Evolutionary conservation across 1,140 invertebrate genomes (phyloP).

Genomic region (Rhagoletis pomonella): DNA sequence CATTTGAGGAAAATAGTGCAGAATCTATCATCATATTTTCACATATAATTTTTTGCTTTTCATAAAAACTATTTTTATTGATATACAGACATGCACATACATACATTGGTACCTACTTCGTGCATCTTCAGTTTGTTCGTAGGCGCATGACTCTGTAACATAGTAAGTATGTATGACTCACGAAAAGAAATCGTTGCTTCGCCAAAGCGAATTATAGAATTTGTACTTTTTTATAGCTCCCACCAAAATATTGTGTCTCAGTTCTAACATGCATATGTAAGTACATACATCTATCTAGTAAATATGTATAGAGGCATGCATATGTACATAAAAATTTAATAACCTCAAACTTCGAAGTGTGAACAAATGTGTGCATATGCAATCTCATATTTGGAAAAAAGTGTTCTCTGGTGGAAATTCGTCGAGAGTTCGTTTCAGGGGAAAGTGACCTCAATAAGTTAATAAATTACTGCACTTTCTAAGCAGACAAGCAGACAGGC

Average conservation of each 20-base stretch:
- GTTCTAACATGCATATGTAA: background rate
- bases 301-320: no score
- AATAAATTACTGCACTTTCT: conserved; percentile 36
- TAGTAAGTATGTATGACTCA: no score
- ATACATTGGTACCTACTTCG: background rate
- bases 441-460: conserved; percentile 49
- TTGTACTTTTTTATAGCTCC: background rate
- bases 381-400: conserved; percentile 8
- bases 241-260: no score
- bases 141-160: no score
- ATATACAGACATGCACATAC: background rate
- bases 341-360: no score
- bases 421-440: conserved; percentile 1
- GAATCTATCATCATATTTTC: no score
- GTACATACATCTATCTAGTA: background rate
- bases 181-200: no score
- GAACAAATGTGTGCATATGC: background rate
- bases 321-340: no score
- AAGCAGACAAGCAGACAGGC: background rate
- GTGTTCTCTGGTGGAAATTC: conserved; percentile 25
- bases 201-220: background rate
- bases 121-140: no score
- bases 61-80: no score
- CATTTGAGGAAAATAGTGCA: no score
- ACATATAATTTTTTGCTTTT: no score